phyloP scores from a whole-genome alignment of 2,113 vertebrate genomes.

The Cyrtonyx montezumae region DNA sequence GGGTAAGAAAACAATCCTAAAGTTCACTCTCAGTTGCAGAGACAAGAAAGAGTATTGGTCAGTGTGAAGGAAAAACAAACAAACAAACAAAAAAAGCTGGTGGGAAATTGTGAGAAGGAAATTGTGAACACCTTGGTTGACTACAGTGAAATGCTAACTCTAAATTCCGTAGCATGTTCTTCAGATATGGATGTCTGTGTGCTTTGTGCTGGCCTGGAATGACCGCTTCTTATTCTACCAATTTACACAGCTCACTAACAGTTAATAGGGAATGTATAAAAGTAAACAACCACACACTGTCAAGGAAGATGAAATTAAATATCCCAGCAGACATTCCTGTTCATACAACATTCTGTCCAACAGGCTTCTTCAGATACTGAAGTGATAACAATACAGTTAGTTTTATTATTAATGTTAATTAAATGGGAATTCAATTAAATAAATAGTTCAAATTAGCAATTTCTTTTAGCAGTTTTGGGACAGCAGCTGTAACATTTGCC shows the following conservation, averaged over 20 bases:
- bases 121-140: neutral
- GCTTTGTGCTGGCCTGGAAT: neutral
- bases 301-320: slow-evolving; percentile 31
- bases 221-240: neutral
- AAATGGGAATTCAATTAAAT: neutral
- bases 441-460: neutral
- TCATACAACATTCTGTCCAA: neutral
- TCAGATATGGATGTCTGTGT: neutral
- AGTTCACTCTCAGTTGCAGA: neutral
- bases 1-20: neutral
- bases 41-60: neutral
- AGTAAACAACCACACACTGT: slow-evolving; percentile 6
- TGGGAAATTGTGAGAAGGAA: neutral
- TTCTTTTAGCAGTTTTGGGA: slow-evolving; percentile 4
- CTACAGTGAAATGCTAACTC: neutral
- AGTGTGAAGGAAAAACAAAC: neutral
- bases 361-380: neutral
- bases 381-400: neutral
- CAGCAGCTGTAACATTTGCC: neutral
- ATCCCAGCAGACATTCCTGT: slow-evolving; percentile 42
- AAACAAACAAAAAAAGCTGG: neutral
- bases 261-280: slow-evolving; percentile 28
- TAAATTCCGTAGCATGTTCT: neutral
- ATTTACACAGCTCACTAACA: neutral
- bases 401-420: slow-evolving; percentile 39